Evolutionary conservation across 2,888 invertebrate species (phyloP).

Genomic region (Tupiocoris notatus): DNA sequence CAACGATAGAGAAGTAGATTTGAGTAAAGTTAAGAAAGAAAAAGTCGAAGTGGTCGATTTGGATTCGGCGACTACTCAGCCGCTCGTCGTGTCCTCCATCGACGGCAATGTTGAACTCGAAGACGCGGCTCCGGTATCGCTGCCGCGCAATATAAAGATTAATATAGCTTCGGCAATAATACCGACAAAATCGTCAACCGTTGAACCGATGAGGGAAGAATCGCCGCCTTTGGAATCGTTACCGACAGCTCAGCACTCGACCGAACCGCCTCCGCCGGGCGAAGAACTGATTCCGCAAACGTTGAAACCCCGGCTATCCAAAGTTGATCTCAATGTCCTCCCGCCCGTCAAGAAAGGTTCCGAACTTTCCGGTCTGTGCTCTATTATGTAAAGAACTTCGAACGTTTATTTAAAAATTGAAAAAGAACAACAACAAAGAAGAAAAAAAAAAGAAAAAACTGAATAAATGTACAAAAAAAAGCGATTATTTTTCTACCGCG

Average conservation of each 20-base stretch:
- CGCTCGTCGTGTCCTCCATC: constrained; percentile 64
- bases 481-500: constrained; percentile 21
- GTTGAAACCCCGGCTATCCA: constrained; percentile 66
- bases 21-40: constrained; percentile 61
- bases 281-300: constrained; percentile 53
- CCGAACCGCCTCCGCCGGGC: constrained; percentile 61
- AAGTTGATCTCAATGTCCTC: constrained; percentile 66
- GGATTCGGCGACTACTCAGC: constrained; percentile 57
- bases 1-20: constrained; percentile 44
- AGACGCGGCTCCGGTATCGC: constrained; percentile 54
- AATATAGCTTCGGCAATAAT: constrained; percentile 63
- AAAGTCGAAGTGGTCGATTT: constrained; percentile 60
- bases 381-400: constrained; percentile 72
- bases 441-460: neutral
- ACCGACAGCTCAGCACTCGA: neutral
- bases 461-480: neutral
- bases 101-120: constrained; percentile 75
- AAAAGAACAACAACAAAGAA: too few species aligned
- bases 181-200: constrained; percentile 58
- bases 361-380: constrained; percentile 82
- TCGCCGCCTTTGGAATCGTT: neutral
- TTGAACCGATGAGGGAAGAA: constrained; percentile 53
- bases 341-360: constrained; percentile 71
- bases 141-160: constrained; percentile 66
- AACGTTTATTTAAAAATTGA: constrained; percentile 2